Evolutionary conservation across 2,797 vertebrate genomes (phyloP), one percentile per base, ranked within the genome.

Genomic region (Margarornis squamiger): DNA sequence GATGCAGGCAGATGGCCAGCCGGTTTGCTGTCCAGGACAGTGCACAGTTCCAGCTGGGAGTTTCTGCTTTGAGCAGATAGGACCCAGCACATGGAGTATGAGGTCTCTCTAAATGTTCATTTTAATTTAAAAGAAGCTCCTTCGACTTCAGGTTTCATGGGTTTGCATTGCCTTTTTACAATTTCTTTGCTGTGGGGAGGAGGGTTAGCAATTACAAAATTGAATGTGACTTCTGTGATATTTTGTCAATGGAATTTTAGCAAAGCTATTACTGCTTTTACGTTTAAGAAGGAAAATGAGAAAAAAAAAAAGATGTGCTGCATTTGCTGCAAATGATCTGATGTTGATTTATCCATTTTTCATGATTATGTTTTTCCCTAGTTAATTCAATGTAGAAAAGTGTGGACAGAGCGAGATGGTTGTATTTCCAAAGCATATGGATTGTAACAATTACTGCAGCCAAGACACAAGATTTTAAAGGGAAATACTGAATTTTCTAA

Each of bases 1-100:
- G 77, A 86, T 63, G 80, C 57, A 89, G 95, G 94, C 96, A 96
- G 88, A 88, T 93, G 87, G 90, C 95, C 94, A 95, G 89, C 29
- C 1, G 3, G 59, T 93, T 88, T 96, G 48, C 87, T 96, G 92
- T 95, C 93, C 32, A 7, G 71, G 49, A 83, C 41, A 92, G 39
- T 30, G 63, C 46, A 85, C 1, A 7, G 55, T 82, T 95, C 80
- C 94, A 92, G 12, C 30, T 51, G 96, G 87, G 96, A 95, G 36
- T 79, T 95, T 95, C 83, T 94, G 86, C 89, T 92, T 83, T 4
- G 2, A 95, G 86, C 26, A 95, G 96, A 95, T 94, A 96, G 88
- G 83, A 79, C 62, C 74, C 39, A 91, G 36, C 55, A 61, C 59
- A 77, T 14, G 8, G 41, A 89, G 12, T 84, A 38, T 52, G 49